Percentiles rank a stretch among this genome's conserved stretches.
Evolutionary conservation across 2,888 invertebrate genomes (phyloP).

Genomic region (Diarsia rubi): DNA sequence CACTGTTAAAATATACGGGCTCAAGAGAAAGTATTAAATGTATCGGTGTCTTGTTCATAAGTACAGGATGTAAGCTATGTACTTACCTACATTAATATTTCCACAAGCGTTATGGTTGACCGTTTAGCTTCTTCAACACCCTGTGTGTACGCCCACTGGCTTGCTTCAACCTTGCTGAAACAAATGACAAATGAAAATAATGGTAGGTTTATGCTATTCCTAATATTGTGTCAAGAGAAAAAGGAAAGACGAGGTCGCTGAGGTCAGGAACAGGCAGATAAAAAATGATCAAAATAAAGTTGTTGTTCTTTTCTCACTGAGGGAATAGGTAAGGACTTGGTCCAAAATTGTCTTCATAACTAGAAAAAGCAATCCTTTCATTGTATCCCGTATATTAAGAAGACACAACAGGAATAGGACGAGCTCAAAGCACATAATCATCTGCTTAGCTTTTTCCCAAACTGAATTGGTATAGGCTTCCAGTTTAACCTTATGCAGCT

Average conservation of each 20-base stretch:
- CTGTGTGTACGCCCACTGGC: background rate
- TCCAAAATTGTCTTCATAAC: background rate
- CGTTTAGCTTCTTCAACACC: background rate
- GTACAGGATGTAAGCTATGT: background rate
- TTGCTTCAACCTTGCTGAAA: background rate
- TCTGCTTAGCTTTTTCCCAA: too few relatives aligned
- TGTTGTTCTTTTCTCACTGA: background rate
- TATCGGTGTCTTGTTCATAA: background rate
- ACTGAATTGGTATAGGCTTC: too few relatives aligned
- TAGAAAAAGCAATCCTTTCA: background rate
- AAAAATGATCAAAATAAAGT: background rate
- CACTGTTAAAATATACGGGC: constrained; percentile 66
- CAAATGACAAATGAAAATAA: background rate
- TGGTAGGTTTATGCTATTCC: background rate
- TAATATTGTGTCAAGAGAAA: background rate
- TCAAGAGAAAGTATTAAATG: constrained; percentile 47
- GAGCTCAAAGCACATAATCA: too few relatives aligned
- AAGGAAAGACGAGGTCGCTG: background rate
- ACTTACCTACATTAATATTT: background rate
- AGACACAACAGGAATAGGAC: too few relatives aligned
- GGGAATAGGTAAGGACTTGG: background rate
- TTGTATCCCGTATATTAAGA: background rate
- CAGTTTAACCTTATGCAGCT: too few relatives aligned
- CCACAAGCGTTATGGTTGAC: too few relatives aligned
- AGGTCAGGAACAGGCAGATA: too few relatives aligned